Conservation (phyloP, 2,888 invertebrate genomes). For the Seladonia tumulorum region DNA sequence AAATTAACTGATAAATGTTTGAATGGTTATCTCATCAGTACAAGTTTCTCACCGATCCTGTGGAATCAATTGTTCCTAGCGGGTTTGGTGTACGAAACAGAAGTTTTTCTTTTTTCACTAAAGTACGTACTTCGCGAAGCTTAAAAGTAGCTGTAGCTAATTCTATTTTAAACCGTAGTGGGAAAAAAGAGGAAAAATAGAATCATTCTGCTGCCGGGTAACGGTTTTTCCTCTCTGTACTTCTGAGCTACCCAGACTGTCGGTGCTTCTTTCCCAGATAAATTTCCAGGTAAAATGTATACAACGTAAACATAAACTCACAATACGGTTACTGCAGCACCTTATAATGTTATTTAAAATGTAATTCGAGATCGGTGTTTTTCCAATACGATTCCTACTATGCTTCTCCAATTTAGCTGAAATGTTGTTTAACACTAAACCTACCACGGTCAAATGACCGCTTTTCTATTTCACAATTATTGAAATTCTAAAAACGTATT, state of each 20-base stretch:
- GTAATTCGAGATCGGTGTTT: background rate
- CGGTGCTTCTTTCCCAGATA: background rate
- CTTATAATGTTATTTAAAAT: background rate
- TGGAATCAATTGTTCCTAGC: background rate
- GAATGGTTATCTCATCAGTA: background rate
- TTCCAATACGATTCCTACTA: background rate
- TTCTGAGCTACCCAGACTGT: background rate
- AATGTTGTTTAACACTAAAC: too few species aligned
- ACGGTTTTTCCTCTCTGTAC: background rate
- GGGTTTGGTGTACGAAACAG: background rate
- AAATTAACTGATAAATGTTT: background rate
- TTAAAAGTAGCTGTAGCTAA: conserved; percentile 1
- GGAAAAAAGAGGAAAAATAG: background rate
- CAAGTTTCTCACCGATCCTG: background rate
- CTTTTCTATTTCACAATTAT: too few species aligned
- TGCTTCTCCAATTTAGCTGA: background rate
- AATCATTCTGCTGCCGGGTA: background rate
- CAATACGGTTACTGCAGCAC: background rate
- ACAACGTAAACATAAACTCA: background rate
- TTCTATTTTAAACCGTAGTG: background rate
- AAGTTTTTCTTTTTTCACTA: background rate
- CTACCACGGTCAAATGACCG: too few species aligned
- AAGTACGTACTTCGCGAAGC: background rate
- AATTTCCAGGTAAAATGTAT: background rate
- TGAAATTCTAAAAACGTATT: too few species aligned